phyloP scores from a whole-genome alignment of 2,888 invertebrate species.

The Drosophila prostipennis region DNA sequence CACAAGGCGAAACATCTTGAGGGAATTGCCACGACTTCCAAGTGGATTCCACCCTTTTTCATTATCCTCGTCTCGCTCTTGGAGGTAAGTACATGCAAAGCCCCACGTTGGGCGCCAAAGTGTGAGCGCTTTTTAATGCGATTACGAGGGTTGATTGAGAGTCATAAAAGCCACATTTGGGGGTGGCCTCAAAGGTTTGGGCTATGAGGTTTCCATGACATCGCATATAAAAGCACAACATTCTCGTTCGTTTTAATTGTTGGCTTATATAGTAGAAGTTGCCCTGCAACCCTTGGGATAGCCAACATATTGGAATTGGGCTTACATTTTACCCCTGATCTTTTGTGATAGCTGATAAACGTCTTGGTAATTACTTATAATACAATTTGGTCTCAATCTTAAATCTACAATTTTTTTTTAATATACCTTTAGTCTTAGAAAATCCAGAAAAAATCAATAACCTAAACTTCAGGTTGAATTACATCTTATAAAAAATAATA shows the following conservation, averaged over 20 bases:
- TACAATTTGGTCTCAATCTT: background rate
- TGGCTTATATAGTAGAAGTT: conserved; percentile 6
- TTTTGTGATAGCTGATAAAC: conserved; percentile 15
- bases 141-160: conserved; percentile 67
- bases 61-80: conserved; percentile 95
- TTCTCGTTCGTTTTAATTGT: conserved; percentile 53
- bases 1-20: conserved; percentile 88
- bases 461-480: too few relatives aligned
- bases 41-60: conserved; percentile 98
- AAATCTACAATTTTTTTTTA: background rate
- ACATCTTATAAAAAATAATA: too few relatives aligned
- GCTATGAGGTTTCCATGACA: conserved; percentile 60
- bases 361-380: conserved; percentile 23
- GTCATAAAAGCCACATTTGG: conserved; percentile 41
- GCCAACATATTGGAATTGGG: conserved; percentile 18
- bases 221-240: conserved; percentile 61
- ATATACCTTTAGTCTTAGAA: background rate
- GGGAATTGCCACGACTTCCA: conserved; percentile 84
- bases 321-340: conserved; percentile 11
- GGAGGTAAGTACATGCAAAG: conserved; percentile 89
- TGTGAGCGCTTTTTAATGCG: conserved; percentile 56
- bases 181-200: conserved; percentile 2
- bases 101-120: conserved; percentile 19
- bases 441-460: background rate
- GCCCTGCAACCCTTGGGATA: conserved; percentile 25